Conservation (phyloP, 2,797 vertebrate species). For the Halcyon leucocephala region DNA sequence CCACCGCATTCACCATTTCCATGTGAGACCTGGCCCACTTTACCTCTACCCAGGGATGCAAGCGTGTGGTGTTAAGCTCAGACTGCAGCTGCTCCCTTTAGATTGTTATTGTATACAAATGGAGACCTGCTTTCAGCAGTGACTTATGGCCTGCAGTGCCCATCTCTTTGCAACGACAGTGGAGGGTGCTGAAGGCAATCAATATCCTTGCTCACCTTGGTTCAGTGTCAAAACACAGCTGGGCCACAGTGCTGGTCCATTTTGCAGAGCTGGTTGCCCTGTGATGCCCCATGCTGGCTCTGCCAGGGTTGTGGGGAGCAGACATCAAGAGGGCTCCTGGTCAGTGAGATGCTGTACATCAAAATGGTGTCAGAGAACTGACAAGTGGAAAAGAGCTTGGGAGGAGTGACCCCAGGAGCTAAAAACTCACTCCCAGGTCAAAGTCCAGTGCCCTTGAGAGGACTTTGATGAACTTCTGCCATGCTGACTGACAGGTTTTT, state of each 20-base stretch:
- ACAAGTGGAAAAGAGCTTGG: not conserved
- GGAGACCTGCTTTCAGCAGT: not conserved
- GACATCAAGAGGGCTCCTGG: not conserved
- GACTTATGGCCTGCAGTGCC: not conserved
- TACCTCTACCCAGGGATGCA: not conserved
- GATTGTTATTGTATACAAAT: not conserved
- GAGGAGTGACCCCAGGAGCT: not conserved
- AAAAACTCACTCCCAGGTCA: not conserved
- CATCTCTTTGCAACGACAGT: not conserved
- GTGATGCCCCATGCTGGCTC: not conserved
- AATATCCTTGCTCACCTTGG: not conserved
- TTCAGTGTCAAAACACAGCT: not conserved
- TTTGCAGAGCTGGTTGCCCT: not conserved
- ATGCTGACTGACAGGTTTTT: not conserved
- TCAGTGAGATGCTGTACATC: accelerated
- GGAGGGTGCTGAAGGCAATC: accelerated
- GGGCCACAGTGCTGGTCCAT: accelerated
- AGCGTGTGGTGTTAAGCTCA: not conserved
- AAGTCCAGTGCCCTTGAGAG: slow-evolving; percentile 18
- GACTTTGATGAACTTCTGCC: slow-evolving; percentile 23
- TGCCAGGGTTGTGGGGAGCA: accelerated
- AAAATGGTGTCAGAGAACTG: not conserved
- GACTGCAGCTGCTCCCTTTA: not conserved
- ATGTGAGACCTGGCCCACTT: not conserved
- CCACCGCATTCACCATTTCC: not conserved